A percentile compares a stretch with the other conserved stretches of the same genome.
phyloP scores from a whole-genome alignment of 1,140 invertebrate genomes.

The Wasmannia auropunctata region DNA sequence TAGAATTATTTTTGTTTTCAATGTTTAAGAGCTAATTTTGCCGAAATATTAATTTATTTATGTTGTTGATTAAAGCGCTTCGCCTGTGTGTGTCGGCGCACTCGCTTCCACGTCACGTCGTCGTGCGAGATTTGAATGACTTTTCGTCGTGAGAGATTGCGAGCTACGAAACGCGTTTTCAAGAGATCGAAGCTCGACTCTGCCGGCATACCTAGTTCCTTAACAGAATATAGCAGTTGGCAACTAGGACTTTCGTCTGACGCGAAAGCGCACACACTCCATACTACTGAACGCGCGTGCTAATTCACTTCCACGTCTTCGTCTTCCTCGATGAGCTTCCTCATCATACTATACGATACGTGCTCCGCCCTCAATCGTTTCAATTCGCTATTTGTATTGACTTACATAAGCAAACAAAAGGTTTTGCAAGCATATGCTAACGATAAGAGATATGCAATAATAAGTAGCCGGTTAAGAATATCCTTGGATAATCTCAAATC shows the following conservation, averaged over 20 bases:
- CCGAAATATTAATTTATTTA: slow-evolving; percentile 1
- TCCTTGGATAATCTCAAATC: background rate
- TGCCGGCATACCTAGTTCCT: slow-evolving; percentile 61
- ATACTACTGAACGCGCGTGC: slow-evolving; percentile 54
- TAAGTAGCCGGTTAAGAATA: background rate
- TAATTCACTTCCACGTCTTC: slow-evolving; percentile 38
- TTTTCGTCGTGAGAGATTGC: slow-evolving; percentile 30
- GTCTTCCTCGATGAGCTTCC: slow-evolving; percentile 9
- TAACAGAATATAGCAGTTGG: slow-evolving; percentile 76
- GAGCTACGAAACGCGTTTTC: slow-evolving; percentile 27
- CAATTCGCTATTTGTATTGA: slow-evolving; percentile 66
- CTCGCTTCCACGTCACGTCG: slow-evolving; percentile 14
- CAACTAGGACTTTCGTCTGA: slow-evolving; percentile 73
- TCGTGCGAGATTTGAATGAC: slow-evolving; percentile 12
- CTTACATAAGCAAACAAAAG: slow-evolving; percentile 46
- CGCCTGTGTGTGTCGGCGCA: background rate
- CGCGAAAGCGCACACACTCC: slow-evolving; percentile 65
- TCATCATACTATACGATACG: too few species aligned
- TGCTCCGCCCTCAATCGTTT: slow-evolving; percentile 29
- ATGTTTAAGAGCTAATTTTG: background rate
- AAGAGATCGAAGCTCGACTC: slow-evolving; percentile 40
- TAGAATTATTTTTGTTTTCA: background rate
- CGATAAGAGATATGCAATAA: background rate
- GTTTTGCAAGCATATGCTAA: background rate
- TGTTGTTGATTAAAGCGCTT: background rate